Evolutionary conservation across 2,113 vertebrate genomes (phyloP).

Genomic region (Tauraco erythrolophus): DNA sequence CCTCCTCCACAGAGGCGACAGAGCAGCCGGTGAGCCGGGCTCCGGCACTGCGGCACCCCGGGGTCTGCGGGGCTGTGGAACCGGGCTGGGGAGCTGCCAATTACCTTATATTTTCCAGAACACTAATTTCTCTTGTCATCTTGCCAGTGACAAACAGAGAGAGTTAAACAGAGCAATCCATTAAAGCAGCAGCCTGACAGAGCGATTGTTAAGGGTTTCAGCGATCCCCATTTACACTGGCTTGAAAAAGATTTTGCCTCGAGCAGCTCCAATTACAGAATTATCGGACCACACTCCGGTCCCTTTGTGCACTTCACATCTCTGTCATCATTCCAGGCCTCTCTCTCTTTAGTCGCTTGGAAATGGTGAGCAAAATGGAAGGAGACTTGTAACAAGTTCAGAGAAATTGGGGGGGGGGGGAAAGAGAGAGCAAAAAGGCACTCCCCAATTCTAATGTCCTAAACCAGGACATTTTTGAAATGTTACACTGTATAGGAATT

Average conservation of each 20-base stretch:
- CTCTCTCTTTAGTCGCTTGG: conserved; percentile 69
- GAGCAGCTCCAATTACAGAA: conserved; percentile 68
- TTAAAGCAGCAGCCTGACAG: conserved; percentile 61
- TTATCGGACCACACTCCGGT: conserved; percentile 52
- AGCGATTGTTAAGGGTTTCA: conserved; percentile 42
- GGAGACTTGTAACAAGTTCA: conserved; percentile 67
- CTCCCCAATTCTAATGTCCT: background rate
- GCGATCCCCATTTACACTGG: conserved; percentile 52
- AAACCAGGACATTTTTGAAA: conserved; percentile 65
- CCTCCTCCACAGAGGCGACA: background rate
- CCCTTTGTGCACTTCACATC: conserved; percentile 58
- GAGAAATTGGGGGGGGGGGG: conserved; percentile 30
- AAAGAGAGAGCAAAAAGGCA: background rate
- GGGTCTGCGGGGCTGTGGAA: background rate
- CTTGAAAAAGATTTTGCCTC: conserved; percentile 40
- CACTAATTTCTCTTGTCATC: conserved; percentile 62
- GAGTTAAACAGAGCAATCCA: conserved; percentile 63
- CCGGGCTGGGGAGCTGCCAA: conserved; percentile 13
- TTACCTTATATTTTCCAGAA: conserved; percentile 60
- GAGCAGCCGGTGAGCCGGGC: background rate
- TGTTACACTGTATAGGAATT: conserved; percentile 63
- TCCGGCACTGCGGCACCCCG: background rate
- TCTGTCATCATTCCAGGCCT: conserved; percentile 58
- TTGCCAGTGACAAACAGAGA: conserved; percentile 63
- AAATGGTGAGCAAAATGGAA: conserved; percentile 73